Evolutionary conservation across 2,113 vertebrate genomes (phyloP), one percentile per base, ranked within the genome.

Genomic region (Mungos mungo): DNA sequence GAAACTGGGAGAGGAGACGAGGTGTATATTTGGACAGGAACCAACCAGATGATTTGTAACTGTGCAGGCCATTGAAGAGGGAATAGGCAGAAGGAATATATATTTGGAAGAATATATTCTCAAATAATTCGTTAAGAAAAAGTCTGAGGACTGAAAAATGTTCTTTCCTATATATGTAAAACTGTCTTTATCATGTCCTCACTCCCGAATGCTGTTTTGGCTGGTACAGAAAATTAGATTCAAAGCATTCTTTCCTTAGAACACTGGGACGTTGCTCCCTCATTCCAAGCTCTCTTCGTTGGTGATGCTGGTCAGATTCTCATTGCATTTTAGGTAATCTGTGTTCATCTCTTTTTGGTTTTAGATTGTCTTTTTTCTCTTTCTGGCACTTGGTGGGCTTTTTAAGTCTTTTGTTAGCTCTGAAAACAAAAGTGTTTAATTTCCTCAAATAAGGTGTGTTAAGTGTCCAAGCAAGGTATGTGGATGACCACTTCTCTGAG

Each of bases 31-130:
- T 69, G 54, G 23, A 6, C n/a, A 81, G 38, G 33, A 23, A 71
- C 11, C 83, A 97, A 83, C 16, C 47, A 60, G 74, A 69, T 86
- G 68, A 89, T 90, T 50, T 90, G 76, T 93, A n/a, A 88, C 33
- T 90, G 92, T 86, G 45, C 87, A 68, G 35, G 7, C 31, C 33
- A 71, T n/a, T 38, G 18, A 93, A 45, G 18, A 91, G 38, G 21
- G 33, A 81, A 35, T 47, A 47, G 45, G 45, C 10, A 47, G 45
- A 47, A 47, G 45, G 45, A 47, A 47, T 47, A 47, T 47, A 47
- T 47, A 47, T 47, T 47, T 47, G 13, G 63, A 50, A 72, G 15
- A 82, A 72, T 72, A 45, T 27, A 23, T 47, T 45, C 27, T 60
- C 25, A 94, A 87, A 69, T 35, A 80, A 57, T 71, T 50, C 38